A percentile compares a stretch with the other conserved stretches of the same genome.
phyloP scores from a whole-genome alignment of 2,113 vertebrate species.

The Chaenocephalus aceratus region DNA sequence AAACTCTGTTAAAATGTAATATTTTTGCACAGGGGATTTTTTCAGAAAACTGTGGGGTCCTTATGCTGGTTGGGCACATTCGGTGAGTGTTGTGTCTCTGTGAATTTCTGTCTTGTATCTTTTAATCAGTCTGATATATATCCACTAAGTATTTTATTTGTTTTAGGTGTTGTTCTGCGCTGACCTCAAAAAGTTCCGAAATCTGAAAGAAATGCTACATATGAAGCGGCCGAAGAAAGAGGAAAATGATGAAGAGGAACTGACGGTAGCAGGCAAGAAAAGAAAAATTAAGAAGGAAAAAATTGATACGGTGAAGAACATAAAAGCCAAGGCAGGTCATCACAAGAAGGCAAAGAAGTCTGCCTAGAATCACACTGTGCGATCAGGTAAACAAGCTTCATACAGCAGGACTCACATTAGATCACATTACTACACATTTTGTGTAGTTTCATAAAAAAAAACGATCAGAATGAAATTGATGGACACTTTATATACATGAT shows the following conservation, averaged over 20 bases:
- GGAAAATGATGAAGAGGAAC: conserved; percentile 48
- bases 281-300: conserved; percentile 33
- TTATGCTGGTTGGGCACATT: conserved; percentile 93
- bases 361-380: conserved; percentile 36
- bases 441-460: no score
- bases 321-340: conserved; percentile 22
- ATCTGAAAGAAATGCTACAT: conserved; percentile 60
- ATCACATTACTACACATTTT: background rate
- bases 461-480: no score
- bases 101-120: background rate
- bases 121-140: conserved; percentile 1
- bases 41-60: conserved; percentile 93
- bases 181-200: conserved; percentile 88
- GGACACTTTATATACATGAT: no score
- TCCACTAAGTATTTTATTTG: conserved; percentile 3
- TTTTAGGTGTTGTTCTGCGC: conserved; percentile 92
- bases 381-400: conserved; percentile 30
- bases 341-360: conserved; percentile 46
- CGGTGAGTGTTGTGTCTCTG: conserved; percentile 84
- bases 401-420: background rate
- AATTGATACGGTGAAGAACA: conserved; percentile 12
- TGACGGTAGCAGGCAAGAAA: conserved; percentile 14
- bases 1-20: background rate
- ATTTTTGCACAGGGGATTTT: conserved; percentile 87
- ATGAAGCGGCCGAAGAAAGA: conserved; percentile 53